These are phyloP conservation scores for Protula sp. DNA, from an alignment of 2,888 invertebrate genomes.

Conservation along the genomic window DNA sequence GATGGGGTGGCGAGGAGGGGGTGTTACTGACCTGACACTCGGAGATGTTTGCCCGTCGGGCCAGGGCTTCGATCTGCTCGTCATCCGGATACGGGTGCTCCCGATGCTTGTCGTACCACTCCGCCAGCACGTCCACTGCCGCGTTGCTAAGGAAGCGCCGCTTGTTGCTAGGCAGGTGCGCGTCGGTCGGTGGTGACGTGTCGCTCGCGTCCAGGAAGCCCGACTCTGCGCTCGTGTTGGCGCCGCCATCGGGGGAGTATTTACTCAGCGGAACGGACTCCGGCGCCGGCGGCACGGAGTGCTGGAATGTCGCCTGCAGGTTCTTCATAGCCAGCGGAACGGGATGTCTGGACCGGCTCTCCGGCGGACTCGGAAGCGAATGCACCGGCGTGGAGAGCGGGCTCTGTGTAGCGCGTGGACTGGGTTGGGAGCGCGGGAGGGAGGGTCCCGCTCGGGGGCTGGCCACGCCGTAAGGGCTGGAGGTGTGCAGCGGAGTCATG, in stretches of 20 bases:
- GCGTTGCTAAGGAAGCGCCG: conserved; percentile 11
- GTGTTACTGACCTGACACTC: no score
- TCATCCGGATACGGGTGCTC: conserved; percentile 43
- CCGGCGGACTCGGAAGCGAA: no score
- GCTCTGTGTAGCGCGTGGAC: not conserved
- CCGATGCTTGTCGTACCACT: conserved; percentile 38
- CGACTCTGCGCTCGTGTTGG: not conserved
- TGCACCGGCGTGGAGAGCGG: not conserved
- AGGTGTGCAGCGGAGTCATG: not conserved
- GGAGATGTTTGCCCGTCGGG: conserved; percentile 27
- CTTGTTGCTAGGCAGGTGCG: not conserved
- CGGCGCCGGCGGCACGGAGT: no score
- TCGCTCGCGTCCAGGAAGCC: not conserved
- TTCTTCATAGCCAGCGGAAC: no score
- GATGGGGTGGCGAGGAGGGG: no score
- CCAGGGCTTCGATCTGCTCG: conserved; percentile 31
- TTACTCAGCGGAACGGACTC: not conserved
- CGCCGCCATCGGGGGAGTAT: not conserved
- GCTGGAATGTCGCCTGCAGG: no score
- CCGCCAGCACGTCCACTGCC: conserved; percentile 11
- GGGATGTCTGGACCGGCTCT: no score
- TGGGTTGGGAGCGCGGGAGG: no score
- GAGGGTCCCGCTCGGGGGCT: not conserved
- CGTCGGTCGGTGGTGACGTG: not conserved
- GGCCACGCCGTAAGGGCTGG: not conserved